Percentiles rank a stretch among this genome's conserved stretches.
Evolutionary conservation across 2,797 vertebrate genomes (phyloP).

Genomic region (Sebastes kiyomatsui): DNA sequence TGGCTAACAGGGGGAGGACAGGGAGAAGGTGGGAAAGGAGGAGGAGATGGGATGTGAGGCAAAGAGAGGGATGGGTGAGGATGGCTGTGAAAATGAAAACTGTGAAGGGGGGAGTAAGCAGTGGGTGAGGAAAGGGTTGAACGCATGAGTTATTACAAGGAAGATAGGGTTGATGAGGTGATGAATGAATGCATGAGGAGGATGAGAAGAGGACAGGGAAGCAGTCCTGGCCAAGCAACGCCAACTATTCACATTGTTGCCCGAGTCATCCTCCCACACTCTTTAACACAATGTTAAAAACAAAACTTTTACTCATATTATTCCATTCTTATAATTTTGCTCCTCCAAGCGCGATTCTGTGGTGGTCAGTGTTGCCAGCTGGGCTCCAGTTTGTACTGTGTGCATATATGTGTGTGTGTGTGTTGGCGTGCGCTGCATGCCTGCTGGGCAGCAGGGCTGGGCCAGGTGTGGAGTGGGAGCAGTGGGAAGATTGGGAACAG

Average conservation of each 20-base stretch:
- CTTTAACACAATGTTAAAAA: conserved; percentile 13
- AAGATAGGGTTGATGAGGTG: conserved; percentile 39
- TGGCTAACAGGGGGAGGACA: conserved; percentile 68
- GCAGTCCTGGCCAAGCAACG: neutral
- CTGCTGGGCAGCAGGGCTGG: conserved; percentile 80
- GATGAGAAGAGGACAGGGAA: conserved; percentile 15
- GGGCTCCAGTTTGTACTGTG: conserved; percentile 42
- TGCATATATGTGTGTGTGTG: conserved; percentile 23
- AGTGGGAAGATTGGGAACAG: conserved; percentile 78
- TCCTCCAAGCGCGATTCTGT: conserved; percentile 33
- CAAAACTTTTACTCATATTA: conserved; percentile 16
- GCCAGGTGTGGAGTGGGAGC: conserved; percentile 88
- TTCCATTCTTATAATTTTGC: conserved; percentile 30
- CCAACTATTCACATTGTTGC: conserved; percentile 1
- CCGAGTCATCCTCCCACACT: conserved; percentile 12
- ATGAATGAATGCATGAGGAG: conserved; percentile 49
- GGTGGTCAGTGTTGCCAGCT: conserved; percentile 75
- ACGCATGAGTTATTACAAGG: conserved; percentile 38
- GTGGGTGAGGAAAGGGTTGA: conserved; percentile 29
- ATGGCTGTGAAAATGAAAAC: conserved; percentile 50
- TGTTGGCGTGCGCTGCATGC: conserved; percentile 59
- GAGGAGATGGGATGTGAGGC: conserved; percentile 48
- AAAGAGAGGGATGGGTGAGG: conserved; percentile 45
- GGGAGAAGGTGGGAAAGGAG: conserved; percentile 62
- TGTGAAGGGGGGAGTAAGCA: conserved; percentile 12